A percentile compares a stretch with the other conserved stretches of the same genome.
These are phyloP conservation scores for Delia radicum DNA, from an alignment of 1,140 invertebrate genomes.

Conservation along the genomic window DNA sequence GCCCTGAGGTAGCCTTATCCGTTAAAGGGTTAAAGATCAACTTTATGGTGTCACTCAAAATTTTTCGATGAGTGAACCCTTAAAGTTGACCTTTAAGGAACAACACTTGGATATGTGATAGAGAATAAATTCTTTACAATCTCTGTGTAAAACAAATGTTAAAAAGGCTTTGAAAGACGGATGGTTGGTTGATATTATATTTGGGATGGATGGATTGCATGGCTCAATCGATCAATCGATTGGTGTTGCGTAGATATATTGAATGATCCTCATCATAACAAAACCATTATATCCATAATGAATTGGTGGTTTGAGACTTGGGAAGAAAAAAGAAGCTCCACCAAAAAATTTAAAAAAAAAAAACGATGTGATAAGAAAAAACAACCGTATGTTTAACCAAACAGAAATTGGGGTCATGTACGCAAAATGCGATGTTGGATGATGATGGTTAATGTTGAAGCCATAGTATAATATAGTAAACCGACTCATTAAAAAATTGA, in stretches of 20 bases:
- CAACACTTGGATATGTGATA: no score
- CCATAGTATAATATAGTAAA: not conserved
- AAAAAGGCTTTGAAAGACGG: not conserved
- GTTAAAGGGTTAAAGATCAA: no score
- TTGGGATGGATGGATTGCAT: not conserved
- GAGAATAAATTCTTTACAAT: no score
- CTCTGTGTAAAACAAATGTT: no score
- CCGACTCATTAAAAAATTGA: no score
- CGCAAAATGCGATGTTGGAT: constrained; percentile 26
- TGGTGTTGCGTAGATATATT: constrained; percentile 21
- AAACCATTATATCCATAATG: not conserved
- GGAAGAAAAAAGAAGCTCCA: not conserved
- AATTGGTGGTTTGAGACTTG: not conserved
- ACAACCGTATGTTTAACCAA: constrained; percentile 21
- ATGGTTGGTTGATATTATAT: no score
- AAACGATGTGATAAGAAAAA: not conserved
- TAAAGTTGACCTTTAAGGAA: no score
- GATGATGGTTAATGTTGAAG: not conserved
- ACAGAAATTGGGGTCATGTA: constrained; percentile 55
- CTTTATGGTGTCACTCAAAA: no score
- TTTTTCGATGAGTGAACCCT: no score
- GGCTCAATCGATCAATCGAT: not conserved
- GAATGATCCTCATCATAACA: constrained; percentile 6
- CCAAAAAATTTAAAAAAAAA: not conserved
- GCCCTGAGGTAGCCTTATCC: no score